Evolutionary conservation across 2,113 vertebrate species (phyloP).

Genomic region (Seriola rivoliana): DNA sequence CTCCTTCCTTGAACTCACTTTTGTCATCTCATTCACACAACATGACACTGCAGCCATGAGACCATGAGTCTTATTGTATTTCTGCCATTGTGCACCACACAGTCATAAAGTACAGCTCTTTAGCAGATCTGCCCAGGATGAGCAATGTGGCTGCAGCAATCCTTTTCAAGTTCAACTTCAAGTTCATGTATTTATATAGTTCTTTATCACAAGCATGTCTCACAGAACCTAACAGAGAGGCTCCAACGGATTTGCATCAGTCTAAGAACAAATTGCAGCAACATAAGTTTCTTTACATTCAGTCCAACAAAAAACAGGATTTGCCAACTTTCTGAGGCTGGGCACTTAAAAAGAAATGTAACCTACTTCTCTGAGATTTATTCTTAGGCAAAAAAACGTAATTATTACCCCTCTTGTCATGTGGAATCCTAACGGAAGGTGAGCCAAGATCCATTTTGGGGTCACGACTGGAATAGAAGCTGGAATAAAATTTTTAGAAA

Average conservation of each 20-base stretch:
- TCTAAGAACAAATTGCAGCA: neutral
- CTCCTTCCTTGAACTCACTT: conserved; percentile 60
- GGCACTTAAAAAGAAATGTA: conserved; percentile 16
- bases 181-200: conserved; percentile 42
- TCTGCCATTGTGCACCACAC: conserved; percentile 22
- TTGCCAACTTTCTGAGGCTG: conserved; percentile 9
- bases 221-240: neutral
- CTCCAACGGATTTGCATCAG: conserved; percentile 4
- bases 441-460: conserved; percentile 25
- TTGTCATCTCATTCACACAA: conserved; percentile 47
- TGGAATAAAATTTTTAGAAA: conserved; percentile 37
- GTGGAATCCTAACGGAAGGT: conserved; percentile 39
- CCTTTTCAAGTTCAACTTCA: conserved; percentile 41
- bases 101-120: conserved; percentile 34
- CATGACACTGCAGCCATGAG: conserved; percentile 38
- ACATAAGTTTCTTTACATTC: neutral
- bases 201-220: conserved; percentile 8
- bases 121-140: neutral
- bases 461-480: neutral
- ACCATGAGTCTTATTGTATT: conserved; percentile 10
- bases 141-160: conserved; percentile 16
- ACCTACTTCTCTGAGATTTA: conserved; percentile 33
- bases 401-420: conserved; percentile 38
- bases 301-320: conserved; percentile 15
- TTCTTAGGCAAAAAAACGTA: neutral